These are phyloP conservation scores for Tursiops truncatus DNA, from an alignment of 2,113 vertebrate genomes.

Conservation along the genomic window DNA sequence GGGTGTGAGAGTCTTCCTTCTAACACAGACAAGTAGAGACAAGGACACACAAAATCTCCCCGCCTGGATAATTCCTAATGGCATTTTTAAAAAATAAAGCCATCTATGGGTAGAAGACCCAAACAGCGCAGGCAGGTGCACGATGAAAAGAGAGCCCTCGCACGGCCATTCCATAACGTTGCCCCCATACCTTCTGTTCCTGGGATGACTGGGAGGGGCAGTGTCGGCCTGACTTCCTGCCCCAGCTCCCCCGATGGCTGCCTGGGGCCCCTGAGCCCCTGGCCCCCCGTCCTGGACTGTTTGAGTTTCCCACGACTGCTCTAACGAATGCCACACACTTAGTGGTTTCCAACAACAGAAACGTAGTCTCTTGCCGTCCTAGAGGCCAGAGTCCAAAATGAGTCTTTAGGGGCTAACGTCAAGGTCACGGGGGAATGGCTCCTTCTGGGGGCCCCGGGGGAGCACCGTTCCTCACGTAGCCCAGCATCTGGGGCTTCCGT, in stretches of 20 bases:
- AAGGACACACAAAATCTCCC: not conserved
- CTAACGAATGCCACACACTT: not conserved
- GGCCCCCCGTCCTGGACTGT: fast-evolving
- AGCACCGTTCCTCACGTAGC: not conserved
- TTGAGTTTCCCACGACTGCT: not conserved
- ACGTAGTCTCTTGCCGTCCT: fast-evolving
- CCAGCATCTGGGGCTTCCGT: fast-evolving
- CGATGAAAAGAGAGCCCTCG: not conserved
- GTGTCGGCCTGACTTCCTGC: fast-evolving
- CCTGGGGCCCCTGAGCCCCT: not conserved
- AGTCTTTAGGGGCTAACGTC: not conserved
- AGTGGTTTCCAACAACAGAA: not conserved
- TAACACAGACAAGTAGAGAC: not conserved
- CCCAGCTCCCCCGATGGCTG: not conserved
- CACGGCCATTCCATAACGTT: too few species aligned
- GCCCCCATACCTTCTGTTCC: not conserved
- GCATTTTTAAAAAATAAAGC: not conserved
- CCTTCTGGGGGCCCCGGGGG: too few species aligned
- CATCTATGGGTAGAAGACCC: not conserved
- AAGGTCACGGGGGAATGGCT: not conserved
- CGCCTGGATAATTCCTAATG: fast-evolving
- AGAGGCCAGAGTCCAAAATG: not conserved
- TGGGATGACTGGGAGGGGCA: not conserved
- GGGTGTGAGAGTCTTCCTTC: not conserved
- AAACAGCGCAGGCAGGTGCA: not conserved